Conservation (phyloP, 1,140 invertebrate species). For the Meloidogyne exigua region DNA sequence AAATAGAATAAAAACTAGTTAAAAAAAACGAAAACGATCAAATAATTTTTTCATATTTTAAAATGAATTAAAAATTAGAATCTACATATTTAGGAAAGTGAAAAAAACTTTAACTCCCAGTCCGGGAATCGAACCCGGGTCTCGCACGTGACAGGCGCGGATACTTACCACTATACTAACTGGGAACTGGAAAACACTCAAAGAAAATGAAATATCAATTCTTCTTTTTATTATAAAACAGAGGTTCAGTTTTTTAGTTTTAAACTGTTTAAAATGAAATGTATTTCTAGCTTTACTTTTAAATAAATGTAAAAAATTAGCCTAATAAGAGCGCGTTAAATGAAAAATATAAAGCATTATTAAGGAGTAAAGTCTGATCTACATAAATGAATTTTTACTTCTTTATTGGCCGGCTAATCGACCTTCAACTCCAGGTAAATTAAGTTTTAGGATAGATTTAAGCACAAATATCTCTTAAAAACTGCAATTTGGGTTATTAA, state of each 20-base stretch:
- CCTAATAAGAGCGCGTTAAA: too few species aligned
- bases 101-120: constrained; percentile 58
- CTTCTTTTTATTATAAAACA: not conserved
- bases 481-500: constrained; percentile 5
- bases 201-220: not conserved
- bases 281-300: too few species aligned
- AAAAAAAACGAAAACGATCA: not conserved
- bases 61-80: not conserved
- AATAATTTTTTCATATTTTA: not conserved
- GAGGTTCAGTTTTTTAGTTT: too few species aligned
- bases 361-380: too few species aligned
- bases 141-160: constrained; percentile 69
- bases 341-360: too few species aligned
- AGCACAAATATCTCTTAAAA: not conserved
- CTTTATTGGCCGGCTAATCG: not conserved
- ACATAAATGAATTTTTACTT: not conserved
- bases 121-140: constrained; percentile 69
- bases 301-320: too few species aligned
- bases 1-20: not conserved
- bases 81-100: not conserved
- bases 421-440: not conserved
- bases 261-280: too few species aligned
- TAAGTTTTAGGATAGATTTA: not conserved
- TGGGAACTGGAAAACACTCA: constrained; percentile 56
- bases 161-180: constrained; percentile 69